Percentiles rank a stretch among this genome's conserved stretches.
Evolutionary conservation across 2,888 invertebrate species (phyloP).

Genomic region (Lithophane leautieri): DNA sequence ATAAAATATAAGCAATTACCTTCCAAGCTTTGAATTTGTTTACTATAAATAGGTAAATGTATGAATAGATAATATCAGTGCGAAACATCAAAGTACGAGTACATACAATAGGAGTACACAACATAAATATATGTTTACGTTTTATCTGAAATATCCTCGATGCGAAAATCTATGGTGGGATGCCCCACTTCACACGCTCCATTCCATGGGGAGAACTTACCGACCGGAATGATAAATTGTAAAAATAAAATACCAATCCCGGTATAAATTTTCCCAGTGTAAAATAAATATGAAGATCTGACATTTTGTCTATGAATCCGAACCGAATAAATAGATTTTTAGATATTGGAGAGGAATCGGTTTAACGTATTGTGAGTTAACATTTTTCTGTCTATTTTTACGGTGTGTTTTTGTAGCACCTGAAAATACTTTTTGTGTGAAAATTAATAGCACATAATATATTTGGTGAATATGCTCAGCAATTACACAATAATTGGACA

Average conservation of each 20-base stretch:
- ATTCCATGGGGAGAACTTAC: slow-evolving; percentile 64
- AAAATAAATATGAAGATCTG: slow-evolving; percentile 55
- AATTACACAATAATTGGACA: slow-evolving; percentile 63
- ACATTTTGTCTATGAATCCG: slow-evolving; percentile 47
- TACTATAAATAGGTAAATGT: slow-evolving; percentile 13
- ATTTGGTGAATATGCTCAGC: slow-evolving; percentile 22
- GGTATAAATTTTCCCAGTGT: slow-evolving; percentile 54
- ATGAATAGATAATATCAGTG: slow-evolving; percentile 23
- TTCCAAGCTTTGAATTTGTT: slow-evolving; percentile 19
- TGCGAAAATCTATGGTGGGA: slow-evolving; percentile 57
- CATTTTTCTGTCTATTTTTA: slow-evolving; percentile 11
- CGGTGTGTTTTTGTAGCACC: neutral
- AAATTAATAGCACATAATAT: slow-evolving; percentile 17
- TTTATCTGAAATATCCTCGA: slow-evolving; percentile 61
- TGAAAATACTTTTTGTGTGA: slow-evolving; percentile 15
- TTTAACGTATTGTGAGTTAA: slow-evolving; percentile 21
- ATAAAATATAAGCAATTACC: slow-evolving; percentile 35
- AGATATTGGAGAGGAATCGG: slow-evolving; percentile 4
- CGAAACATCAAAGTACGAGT: slow-evolving; percentile 50
- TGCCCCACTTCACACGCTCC: slow-evolving; percentile 58
- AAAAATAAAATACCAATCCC: slow-evolving; percentile 66
- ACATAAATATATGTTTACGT: slow-evolving; percentile 56
- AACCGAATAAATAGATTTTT: slow-evolving; percentile 33
- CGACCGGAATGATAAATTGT: slow-evolving; percentile 68
- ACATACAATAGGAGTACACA: slow-evolving; percentile 39